Evolutionary conservation across 92 coral and sea anemone species (phyloP).

Genomic region (Phenganax marumi): DNA sequence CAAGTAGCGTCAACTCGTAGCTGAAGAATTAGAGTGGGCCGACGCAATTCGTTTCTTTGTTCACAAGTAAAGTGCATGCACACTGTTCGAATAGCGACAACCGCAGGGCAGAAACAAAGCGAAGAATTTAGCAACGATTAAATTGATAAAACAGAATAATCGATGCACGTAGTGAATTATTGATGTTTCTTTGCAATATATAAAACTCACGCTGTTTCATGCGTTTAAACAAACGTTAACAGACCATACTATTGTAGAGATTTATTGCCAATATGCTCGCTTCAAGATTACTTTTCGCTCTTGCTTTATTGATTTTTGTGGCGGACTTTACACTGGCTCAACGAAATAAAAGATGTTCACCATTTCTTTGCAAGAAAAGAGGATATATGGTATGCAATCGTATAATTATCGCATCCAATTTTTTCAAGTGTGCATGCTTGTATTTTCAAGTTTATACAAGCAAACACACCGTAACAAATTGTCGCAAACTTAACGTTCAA

Average conservation of each 20-base stretch:
- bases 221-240: neutral
- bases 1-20: neutral
- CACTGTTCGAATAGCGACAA: constrained; percentile 9
- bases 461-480: too few species aligned
- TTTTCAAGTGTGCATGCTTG: neutral
- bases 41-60: neutral
- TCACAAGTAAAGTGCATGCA: neutral
- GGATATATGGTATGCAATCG: neutral
- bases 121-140: constrained; percentile 6
- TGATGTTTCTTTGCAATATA: neutral
- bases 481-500: too few species aligned
- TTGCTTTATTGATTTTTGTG: neutral
- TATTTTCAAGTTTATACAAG: too few species aligned
- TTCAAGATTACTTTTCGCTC: neutral
- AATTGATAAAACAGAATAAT: constrained; percentile 19
- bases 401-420: neutral
- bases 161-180: neutral
- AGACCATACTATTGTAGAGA: neutral
- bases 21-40: constrained; percentile 8
- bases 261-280: neutral
- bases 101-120: constrained; percentile 24
- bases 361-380: neutral
- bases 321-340: neutral
- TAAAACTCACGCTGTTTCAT: constrained; percentile 1
- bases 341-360: neutral